Base-by-base conservation (phyloP, 2,113 vertebrate species). In the Willisornis vidua region DNA sequence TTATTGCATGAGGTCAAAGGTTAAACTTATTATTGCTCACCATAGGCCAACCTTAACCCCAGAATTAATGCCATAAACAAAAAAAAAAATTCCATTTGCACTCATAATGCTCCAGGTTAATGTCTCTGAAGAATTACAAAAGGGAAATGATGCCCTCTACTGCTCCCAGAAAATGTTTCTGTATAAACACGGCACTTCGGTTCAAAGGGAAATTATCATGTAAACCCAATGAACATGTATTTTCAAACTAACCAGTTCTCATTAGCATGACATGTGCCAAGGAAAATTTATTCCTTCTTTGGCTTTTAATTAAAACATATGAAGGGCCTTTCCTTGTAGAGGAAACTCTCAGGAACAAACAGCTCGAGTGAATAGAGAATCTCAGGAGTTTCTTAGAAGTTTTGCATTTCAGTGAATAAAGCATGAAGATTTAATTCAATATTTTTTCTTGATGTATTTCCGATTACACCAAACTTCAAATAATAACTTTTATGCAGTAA, bases 121-220 rank as follows among this genome's bases (percentile, higher is more conserved):
- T 6, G 83, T 95, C 97, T 97, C 97, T 87, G 35, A 94, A 98
- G 97, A 92, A 94, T 97, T 97, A 94, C 63, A 90, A 89, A 97
- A 98, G 98, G 82, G 98, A 97, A 97, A 98, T 8, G 87, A 85
- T 89, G 98, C 96, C 98, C 97, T 95, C 98, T 98, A 93, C 97
- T 95, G 98, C 90, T 94, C 37, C 9, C 61, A 68, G 83, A 77
- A 52, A 72, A 76, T 20, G 84, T 52, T 80, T 70, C 82, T 62
- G 15, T 78, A 76, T 45, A 45, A 68, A 46, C 2, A 41, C 10
- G 45, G 3, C 58, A 19, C 65, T 86, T 51, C 45, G 37, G 29
- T 85, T 91, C 58, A 65, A 54, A 82, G 45, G 48, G 61, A 95
- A 95, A 96, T 91, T 73, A 85, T 70, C 72, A 85, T 59, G 52